Evolutionary conservation across 2,888 invertebrate species (phyloP), one percentile per base, ranked within the genome.

Genomic region (Thymelicus lineola): DNA sequence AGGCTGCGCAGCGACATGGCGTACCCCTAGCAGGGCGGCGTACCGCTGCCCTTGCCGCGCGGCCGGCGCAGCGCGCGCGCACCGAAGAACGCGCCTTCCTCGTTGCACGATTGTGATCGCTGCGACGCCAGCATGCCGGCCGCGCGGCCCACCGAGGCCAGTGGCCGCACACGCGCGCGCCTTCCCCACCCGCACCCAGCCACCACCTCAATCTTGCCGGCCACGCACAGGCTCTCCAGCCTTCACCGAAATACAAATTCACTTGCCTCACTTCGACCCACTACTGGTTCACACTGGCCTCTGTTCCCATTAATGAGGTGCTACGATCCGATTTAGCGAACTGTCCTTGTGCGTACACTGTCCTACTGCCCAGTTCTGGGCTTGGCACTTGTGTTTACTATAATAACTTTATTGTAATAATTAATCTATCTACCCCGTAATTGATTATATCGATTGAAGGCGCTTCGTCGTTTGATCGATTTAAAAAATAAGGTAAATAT

Each of bases 1-100:
- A 94, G 95, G 94, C 93, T 94, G 94, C 94, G 94, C 94, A 93
- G 95, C 95, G 95, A 95, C 94, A 95, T 95, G 95, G 94, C 94
- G 94, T 94, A 93, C 93, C 94, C 94, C 94, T 94, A 94, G 94
- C 94, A 94, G 84, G 94, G 94, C 88, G 94, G 95, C 85, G 94
- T 94, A 81, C 94, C 92, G 91, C 90, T 94, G 82, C 92, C 91
- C 85, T 94, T 94, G 86, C 92, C 93, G 87, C 94, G 94, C 91
- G 94, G 95, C 94, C 91, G 90, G 85, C 94, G 91, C 81, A 94
- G 88, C 84, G 91, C 89, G 81, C 94, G 92, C 88, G 90, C 93
- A 73, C 93, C 94, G 88, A 94, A 94, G 86, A 93, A 94, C 79
- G 94, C 94, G 82, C 94, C 94, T 85, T 94, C 94, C 80, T 94